Conservation (phyloP, 2,113 vertebrate species). For the Grallaria varia region DNA sequence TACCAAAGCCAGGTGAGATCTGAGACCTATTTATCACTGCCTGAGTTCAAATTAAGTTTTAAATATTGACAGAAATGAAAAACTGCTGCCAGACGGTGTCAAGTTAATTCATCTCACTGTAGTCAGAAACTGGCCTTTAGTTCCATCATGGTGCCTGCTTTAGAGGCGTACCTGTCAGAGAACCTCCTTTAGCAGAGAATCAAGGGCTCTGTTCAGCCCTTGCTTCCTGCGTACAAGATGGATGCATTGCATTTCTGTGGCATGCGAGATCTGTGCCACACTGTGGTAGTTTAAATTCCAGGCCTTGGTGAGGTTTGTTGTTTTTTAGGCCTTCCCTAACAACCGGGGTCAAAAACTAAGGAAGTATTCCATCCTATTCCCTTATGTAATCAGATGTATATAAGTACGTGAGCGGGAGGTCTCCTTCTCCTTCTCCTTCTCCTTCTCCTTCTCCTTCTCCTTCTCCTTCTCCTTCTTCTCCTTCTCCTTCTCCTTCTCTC, state of each 20-base stretch:
- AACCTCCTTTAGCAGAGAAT: not conserved
- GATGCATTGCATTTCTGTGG: not conserved
- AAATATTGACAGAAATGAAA: constrained; percentile 80
- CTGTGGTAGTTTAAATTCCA: no score
- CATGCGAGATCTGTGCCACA: fast-evolving
- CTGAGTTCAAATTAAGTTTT: constrained; percentile 80
- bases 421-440: no score
- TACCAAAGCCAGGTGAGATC: constrained; percentile 75
- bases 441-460: no score
- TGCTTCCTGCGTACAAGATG: not conserved
- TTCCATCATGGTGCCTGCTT: not conserved
- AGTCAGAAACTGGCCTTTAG: constrained; percentile 45
- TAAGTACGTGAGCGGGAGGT: no score
- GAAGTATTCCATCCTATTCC: no score
- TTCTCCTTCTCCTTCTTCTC: no score
- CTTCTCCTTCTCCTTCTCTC: no score
- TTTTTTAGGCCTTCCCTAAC: no score
- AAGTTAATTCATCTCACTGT: constrained; percentile 53
- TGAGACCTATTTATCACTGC: constrained; percentile 79
- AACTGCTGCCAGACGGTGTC: constrained; percentile 78
- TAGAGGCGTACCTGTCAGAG: not conserved
- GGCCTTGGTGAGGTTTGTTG: no score
- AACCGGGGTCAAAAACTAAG: no score
- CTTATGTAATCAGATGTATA: no score
- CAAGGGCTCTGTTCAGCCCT: not conserved